Base-by-base conservation (phyloP, 35 echinoderm and acorn worm species). In the Eucidaris tribuloides region DNA sequence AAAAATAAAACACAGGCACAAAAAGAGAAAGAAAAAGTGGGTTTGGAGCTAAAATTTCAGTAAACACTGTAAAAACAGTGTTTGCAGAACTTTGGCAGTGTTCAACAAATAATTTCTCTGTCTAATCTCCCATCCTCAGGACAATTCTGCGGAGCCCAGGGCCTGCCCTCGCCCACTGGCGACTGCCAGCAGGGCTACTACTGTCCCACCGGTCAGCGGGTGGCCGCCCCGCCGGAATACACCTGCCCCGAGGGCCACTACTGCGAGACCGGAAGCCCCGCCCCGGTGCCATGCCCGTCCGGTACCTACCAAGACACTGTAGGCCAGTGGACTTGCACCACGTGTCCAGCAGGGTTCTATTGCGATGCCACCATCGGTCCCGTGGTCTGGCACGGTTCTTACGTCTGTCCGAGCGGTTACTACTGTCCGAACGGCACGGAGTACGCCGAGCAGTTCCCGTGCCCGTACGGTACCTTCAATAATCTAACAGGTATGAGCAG, bases 321-420 rank as follows among this genome's bases (percentile, higher is more conserved):
- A 1, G 90, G 90, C n/a, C 45, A 86, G 32, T 98, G 90, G 90
- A 83, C 86, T 11, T 98, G 94, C 42, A 93, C 92, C 59, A 77
- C 54, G 33, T 98, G 95, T 36, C 82, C 78, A 11, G 90, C 84
- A 30, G 95, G 95, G 45, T 83, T 82, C 77, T 98, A 90, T 62
- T 98, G 95, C 45, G 93, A 98, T 52, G 90, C 95, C 22, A 98
- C 95, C 30, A 77, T 89, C 43, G 95, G 95, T 18, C 95, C 95
- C 0, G 95, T 98, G 42, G 95, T 89, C 20, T 93, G 86, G 82
- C 78, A 86, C 59, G 95, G 90, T 20, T 82, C 82, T 0, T 90
- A 98, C 22, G 62, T 93, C 7, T 98, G 95, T 68, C 95, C 95
- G 2, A 62, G 63, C 30, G 90, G 95, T 5, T 93, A 93, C 72